Conservation (phyloP, 2,888 invertebrate genomes). For the Biston betularia region DNA sequence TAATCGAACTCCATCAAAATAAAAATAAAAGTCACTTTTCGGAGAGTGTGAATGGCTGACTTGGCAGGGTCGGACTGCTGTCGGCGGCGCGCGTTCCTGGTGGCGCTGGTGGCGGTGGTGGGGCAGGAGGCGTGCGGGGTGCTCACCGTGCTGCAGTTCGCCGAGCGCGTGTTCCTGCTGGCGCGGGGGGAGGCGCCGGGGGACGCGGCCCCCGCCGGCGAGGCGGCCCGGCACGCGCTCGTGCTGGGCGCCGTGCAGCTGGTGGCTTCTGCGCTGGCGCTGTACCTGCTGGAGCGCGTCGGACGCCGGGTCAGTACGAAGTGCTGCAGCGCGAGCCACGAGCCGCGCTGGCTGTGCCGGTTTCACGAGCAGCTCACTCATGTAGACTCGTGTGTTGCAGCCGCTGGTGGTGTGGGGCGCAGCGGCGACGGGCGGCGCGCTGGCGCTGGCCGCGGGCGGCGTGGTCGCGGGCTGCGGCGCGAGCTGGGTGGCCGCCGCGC, state of each 20-base stretch:
- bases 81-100: constrained; percentile 63
- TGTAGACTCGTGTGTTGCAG: constrained; percentile 45
- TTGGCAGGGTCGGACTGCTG: constrained; percentile 58
- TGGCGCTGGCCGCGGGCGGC: constrained; percentile 48
- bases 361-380: too few species aligned
- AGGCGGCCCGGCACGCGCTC: constrained; percentile 56
- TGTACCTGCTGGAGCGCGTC: constrained; percentile 67
- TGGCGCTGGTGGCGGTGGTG: constrained; percentile 61
- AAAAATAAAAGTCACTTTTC: background rate
- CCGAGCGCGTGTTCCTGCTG: constrained; percentile 69
- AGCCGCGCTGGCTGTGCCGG: too few species aligned
- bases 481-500: constrained; percentile 46
- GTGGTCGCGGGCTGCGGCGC: constrained; percentile 43
- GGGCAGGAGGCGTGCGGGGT: constrained; percentile 74
- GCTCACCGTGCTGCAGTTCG: constrained; percentile 71
- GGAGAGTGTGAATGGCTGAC: background rate
- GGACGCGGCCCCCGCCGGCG: background rate
- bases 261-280: constrained; percentile 57
- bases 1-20: too few species aligned
- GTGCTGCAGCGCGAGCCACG: too few species aligned
- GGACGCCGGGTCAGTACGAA: constrained; percentile 60
- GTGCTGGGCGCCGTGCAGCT: constrained; percentile 65
- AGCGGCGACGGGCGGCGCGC: constrained; percentile 44
- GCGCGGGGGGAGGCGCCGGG: constrained; percentile 41
- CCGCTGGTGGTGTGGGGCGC: constrained; percentile 62